Conservation (phyloP, 2,888 invertebrate genomes). For the Dryadula phaetusa region DNA sequence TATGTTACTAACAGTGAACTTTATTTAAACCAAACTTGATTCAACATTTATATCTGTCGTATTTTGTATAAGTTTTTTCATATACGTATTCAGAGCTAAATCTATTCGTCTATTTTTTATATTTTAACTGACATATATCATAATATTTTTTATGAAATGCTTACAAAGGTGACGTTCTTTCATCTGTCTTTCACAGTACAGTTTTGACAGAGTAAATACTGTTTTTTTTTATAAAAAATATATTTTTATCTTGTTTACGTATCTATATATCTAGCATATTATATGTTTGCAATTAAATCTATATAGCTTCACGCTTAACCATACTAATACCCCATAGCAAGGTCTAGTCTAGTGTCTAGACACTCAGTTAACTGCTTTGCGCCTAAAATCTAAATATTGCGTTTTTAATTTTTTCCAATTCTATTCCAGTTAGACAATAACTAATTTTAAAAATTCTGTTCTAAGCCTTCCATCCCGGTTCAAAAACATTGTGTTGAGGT, state of each 20-base stretch:
- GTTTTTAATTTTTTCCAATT: too few species aligned
- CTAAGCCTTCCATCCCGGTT: too few species aligned
- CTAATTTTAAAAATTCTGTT: too few species aligned
- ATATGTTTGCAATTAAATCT: background rate
- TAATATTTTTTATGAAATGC: conserved; percentile 9
- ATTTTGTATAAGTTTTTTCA: background rate
- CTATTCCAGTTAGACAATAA: too few species aligned
- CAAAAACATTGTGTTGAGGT: too few species aligned
- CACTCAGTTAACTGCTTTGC: too few species aligned
- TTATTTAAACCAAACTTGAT: background rate
- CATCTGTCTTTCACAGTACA: background rate
- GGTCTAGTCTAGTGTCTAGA: too few species aligned
- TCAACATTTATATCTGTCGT: background rate
- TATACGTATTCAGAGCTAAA: too few species aligned
- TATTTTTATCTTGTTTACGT: background rate
- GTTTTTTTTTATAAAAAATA: conserved; percentile 3
- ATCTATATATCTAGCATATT: background rate
- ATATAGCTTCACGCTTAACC: too few species aligned
- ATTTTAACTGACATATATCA: background rate
- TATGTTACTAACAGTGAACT: too few species aligned
- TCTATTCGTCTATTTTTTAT: background rate
- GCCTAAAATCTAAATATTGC: too few species aligned
- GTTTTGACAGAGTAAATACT: conserved; percentile 4
- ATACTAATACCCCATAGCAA: too few species aligned
- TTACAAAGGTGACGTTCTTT: conserved; percentile 4